phyloP scores from a whole-genome alignment of 1,140 invertebrate species.

The Bombus picipes region DNA sequence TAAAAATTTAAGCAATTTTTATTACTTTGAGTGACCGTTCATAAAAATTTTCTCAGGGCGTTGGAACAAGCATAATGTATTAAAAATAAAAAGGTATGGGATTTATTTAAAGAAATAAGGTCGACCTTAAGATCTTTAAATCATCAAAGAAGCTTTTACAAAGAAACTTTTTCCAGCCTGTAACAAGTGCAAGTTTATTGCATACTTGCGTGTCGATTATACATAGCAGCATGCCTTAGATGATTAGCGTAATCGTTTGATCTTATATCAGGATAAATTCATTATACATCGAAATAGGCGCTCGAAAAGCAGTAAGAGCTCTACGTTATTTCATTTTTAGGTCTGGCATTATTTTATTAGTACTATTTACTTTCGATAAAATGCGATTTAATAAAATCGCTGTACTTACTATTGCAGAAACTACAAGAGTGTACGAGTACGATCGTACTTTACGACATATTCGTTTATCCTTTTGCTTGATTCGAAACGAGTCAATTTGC shows the following conservation, averaged over 20 bases:
- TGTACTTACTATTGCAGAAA: too few relatives aligned
- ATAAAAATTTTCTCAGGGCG: not conserved
- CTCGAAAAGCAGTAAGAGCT: too few relatives aligned
- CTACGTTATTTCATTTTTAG: too few relatives aligned
- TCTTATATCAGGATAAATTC: not conserved
- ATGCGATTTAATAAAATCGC: too few relatives aligned
- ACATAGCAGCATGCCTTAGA: not conserved
- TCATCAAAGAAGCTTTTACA: not conserved
- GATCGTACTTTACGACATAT: too few relatives aligned
- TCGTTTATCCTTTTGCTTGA: not conserved
- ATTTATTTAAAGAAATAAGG: slow-evolving; percentile 11
- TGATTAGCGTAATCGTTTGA: not conserved
- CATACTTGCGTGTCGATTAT: not conserved
- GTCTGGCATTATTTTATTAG: too few relatives aligned
- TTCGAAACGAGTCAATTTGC: slow-evolving; percentile 6
- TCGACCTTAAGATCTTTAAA: not conserved
- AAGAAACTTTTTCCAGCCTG: not conserved
- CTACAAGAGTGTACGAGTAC: too few relatives aligned
- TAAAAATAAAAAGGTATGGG: not conserved
- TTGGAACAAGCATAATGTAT: not conserved
- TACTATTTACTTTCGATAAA: too few relatives aligned
- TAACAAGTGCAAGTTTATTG: not conserved
- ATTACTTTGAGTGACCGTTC: not conserved
- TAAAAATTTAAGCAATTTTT: not conserved
- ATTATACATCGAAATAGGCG: too few relatives aligned